Evolutionary conservation across 1,140 invertebrate genomes (phyloP).

Genomic region (Onthophagus taurus): DNA sequence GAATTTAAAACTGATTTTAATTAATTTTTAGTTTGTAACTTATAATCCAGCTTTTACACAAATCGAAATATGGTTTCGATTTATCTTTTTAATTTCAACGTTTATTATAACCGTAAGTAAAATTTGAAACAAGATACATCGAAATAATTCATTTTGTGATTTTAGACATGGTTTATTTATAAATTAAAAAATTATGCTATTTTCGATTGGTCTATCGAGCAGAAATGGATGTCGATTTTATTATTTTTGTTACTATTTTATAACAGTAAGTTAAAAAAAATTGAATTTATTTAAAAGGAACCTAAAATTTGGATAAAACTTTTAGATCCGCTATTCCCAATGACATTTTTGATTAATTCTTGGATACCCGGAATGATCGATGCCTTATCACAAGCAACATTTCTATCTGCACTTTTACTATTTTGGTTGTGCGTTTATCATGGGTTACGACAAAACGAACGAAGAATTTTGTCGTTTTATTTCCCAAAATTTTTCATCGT

Average conservation of each 20-base stretch:
- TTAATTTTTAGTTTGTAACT: slow-evolving; percentile 77
- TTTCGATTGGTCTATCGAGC: slow-evolving; percentile 94
- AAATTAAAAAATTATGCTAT: slow-evolving; percentile 78
- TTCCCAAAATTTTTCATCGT: slow-evolving; percentile 84
- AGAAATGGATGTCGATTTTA: slow-evolving; percentile 89
- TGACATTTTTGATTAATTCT: slow-evolving; percentile 81
- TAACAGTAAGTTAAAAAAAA: slow-evolving; percentile 62
- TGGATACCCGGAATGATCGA: slow-evolving; percentile 87
- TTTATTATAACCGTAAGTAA: slow-evolving; percentile 80
- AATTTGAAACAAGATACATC: slow-evolving; percentile 5
- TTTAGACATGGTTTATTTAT: slow-evolving; percentile 87
- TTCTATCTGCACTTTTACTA: slow-evolving; percentile 76
- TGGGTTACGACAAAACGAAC: slow-evolving; percentile 86
- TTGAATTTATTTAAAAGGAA: neutral
- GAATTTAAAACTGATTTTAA: slow-evolving; percentile 3
- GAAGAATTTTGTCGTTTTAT: slow-evolving; percentile 79
- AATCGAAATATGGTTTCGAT: slow-evolving; percentile 93
- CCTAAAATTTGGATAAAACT: slow-evolving; percentile 13
- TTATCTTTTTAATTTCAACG: slow-evolving; percentile 81
- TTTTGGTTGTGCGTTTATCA: slow-evolving; percentile 96
- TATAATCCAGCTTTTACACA: slow-evolving; percentile 94
- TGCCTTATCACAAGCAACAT: slow-evolving; percentile 81
- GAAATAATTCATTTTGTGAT: slow-evolving; percentile 16
- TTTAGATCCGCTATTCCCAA: slow-evolving; percentile 87
- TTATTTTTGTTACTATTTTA: slow-evolving; percentile 84